Evolutionary conservation across 53 echinoderm and acorn worm species (phyloP).

Genomic region (Zoroaster sp.): DNA sequence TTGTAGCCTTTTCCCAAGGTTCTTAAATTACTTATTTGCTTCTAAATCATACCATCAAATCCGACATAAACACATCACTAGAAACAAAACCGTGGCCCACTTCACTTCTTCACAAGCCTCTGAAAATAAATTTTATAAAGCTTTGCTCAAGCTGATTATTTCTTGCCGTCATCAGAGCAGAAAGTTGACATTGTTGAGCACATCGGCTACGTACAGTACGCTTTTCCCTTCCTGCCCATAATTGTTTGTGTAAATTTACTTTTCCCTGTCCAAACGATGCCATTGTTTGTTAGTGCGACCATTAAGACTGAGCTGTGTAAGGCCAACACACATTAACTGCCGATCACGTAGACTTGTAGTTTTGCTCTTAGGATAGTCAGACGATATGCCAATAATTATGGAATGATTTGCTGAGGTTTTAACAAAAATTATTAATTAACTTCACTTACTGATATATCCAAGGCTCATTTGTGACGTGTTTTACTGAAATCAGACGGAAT

Average conservation of each 20-base stretch:
- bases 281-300: conserved; percentile 28
- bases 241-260: conserved; percentile 44
- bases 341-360: neutral
- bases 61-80: too few species aligned
- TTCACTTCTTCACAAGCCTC: neutral
- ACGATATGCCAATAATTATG: too few species aligned
- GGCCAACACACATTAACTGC: neutral
- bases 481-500: neutral
- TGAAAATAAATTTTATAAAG: neutral
- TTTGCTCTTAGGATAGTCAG: neutral
- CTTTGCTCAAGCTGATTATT: neutral
- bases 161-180: neutral
- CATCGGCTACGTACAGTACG: neutral
- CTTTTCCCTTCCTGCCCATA: conserved; percentile 17
- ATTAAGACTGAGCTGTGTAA: neutral
- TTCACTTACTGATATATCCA: neutral
- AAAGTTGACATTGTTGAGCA: neutral
- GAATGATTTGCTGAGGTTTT: too few species aligned
- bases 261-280: neutral
- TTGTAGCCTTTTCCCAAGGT: neutral
- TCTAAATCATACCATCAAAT: neutral
- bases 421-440: too few species aligned
- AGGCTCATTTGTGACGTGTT: neutral
- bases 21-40: neutral
- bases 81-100: too few species aligned